Evolutionary conservation across 2,113 vertebrate genomes (phyloP).

Genomic region (Ammodramus savannarum): DNA sequence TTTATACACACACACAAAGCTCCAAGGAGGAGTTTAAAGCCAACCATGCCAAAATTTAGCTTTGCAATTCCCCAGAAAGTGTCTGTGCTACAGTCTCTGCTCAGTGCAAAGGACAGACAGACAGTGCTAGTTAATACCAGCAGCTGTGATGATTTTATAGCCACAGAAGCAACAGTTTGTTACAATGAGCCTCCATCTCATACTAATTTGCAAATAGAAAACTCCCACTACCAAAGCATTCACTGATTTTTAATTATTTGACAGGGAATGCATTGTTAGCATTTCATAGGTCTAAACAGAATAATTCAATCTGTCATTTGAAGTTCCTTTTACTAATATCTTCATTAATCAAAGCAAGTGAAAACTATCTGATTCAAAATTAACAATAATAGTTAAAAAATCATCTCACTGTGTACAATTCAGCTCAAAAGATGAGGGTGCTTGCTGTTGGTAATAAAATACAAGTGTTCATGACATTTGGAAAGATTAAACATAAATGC

Average conservation of each 20-base stretch:
- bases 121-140: neutral
- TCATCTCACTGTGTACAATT: neutral
- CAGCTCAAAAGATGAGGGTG: neutral
- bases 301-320: neutral
- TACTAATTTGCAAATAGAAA: neutral
- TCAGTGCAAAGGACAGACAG: neutral
- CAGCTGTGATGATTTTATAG: neutral
- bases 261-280: neutral
- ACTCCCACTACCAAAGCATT: neutral
- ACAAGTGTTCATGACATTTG: constrained; percentile 58
- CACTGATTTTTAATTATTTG: neutral
- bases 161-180: neutral
- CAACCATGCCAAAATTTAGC: neutral
- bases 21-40: neutral
- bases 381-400: neutral
- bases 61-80: neutral
- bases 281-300: neutral
- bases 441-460: neutral
- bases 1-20: neutral
- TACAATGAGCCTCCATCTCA: neutral
- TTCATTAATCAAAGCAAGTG: neutral
- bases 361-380: neutral
- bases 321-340: neutral
- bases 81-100: neutral
- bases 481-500: constrained; percentile 45